Evolutionary conservation across 2,113 vertebrate species (phyloP), one percentile per base, ranked within the genome.

Genomic region (Pelecanus crispus): DNA sequence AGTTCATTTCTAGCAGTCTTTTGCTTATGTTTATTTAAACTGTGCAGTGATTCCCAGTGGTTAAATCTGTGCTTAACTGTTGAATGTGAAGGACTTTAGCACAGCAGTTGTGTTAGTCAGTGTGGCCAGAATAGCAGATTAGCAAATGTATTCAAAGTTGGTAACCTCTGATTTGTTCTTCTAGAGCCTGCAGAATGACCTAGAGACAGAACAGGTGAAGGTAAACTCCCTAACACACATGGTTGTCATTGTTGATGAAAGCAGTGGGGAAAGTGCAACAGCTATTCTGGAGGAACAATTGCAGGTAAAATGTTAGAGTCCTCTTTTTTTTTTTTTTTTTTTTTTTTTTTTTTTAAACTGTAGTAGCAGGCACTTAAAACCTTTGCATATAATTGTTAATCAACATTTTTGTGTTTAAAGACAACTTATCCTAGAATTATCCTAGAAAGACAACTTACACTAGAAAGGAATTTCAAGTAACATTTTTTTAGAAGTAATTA

Each of bases 181-280:
- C 26, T 92, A 99, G 99, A 97, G 91, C 88, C 98, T 99, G 77
- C 99, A 99, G 97, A 98, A 95, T 87, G 99, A 99, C 95, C 98
- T 99, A 82, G 99, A 99, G 97, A 87, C 98, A 34, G 99, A 99
- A 82, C 99, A 99, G 95, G 99, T 99, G 94, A 99, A 99, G 92
- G 99, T 99, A 6, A 99, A 99, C 96, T 99, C 99, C n/a, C 95
- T 99, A 44, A 99, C 99, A 0, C 99, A 99, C 97, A 99, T 99
- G 99, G 99, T 99, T 6, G 99, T 99, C 6, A 99, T 99, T 63
- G 99, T 99, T 8, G 99, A 99, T 96, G 99, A 99, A 96, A 99
- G 98, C 97, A 99, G 98, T 10, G 98, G 99, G 1, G 99, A 99
- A 97, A 98, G 98, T 36, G 99, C 99, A 80, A 99, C 99, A 5